These are phyloP conservation scores for Eustalomyia histrio DNA, from an alignment of 2,888 invertebrate genomes.

Conservation along the genomic window DNA sequence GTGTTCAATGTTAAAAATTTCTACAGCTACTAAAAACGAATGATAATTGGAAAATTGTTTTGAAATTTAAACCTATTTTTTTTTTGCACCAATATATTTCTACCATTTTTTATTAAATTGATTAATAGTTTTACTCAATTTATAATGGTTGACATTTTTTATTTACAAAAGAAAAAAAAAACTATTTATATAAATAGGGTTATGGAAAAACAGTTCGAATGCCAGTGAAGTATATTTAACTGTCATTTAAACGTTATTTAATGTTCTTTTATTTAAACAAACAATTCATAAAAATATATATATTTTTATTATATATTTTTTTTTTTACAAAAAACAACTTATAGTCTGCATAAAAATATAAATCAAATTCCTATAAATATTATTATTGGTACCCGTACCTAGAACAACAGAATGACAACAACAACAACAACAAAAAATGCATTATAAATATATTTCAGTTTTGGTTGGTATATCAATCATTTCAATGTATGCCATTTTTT, in stretches of 20 bases:
- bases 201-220: constrained; percentile 39
- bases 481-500: constrained; percentile 13
- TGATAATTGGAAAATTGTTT: too few relatives aligned
- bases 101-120: too few relatives aligned
- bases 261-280: constrained; percentile 47
- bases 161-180: too few relatives aligned
- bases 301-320: constrained; percentile 1
- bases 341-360: constrained; percentile 4
- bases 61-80: too few relatives aligned
- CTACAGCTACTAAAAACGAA: too few relatives aligned
- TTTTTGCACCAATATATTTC: too few relatives aligned
- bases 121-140: too few relatives aligned
- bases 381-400: constrained; percentile 46
- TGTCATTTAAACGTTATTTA: constrained; percentile 61
- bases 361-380: constrained; percentile 28
- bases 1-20: too few relatives aligned
- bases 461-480: constrained; percentile 54
- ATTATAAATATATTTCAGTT: constrained; percentile 42
- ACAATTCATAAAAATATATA: constrained; percentile 39
- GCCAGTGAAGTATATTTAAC: constrained; percentile 44
- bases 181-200: too few relatives aligned
- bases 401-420: constrained; percentile 44
- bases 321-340: constrained; percentile 31
- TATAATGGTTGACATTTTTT: too few relatives aligned
- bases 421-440: too few relatives aligned